Percentiles rank a stretch among this genome's conserved stretches.
phyloP scores from a whole-genome alignment of 2,113 vertebrate species.

The Pachycephala philippinensis region DNA sequence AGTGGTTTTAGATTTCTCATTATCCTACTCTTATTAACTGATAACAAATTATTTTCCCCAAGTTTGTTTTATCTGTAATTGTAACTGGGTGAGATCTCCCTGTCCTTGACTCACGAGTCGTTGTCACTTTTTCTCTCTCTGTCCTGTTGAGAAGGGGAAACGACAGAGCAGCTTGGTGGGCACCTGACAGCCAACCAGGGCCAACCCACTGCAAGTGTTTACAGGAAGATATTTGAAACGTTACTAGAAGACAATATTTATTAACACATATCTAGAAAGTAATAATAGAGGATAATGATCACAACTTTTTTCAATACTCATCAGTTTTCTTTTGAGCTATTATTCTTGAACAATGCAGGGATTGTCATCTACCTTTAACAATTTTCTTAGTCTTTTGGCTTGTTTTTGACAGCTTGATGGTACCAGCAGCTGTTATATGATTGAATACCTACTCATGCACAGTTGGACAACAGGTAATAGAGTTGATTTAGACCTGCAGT shows the following conservation, averaged over 20 bases:
- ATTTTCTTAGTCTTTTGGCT: background rate
- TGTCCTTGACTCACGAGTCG: fast-evolving
- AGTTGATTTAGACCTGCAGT: background rate
- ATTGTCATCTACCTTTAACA: background rate
- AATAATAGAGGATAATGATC: background rate
- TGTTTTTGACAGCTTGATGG: background rate
- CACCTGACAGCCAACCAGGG: background rate
- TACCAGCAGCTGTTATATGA: background rate
- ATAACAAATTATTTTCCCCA: background rate
- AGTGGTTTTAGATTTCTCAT: background rate
- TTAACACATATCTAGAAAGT: background rate
- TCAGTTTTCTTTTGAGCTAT: background rate
- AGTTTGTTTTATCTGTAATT: background rate
- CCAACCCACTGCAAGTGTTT: background rate
- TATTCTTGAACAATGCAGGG: background rate
- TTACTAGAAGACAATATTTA: background rate
- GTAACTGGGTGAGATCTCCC: background rate
- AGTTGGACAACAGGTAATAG: background rate
- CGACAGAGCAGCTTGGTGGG: fast-evolving
- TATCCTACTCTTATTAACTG: background rate
- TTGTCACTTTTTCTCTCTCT: background rate
- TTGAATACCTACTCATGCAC: background rate
- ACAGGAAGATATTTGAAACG: background rate
- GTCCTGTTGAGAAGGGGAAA: background rate
- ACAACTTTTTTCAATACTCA: background rate